Base-by-base conservation (phyloP, 2,113 vertebrate species). In the Thinocorus orbignyianus region DNA sequence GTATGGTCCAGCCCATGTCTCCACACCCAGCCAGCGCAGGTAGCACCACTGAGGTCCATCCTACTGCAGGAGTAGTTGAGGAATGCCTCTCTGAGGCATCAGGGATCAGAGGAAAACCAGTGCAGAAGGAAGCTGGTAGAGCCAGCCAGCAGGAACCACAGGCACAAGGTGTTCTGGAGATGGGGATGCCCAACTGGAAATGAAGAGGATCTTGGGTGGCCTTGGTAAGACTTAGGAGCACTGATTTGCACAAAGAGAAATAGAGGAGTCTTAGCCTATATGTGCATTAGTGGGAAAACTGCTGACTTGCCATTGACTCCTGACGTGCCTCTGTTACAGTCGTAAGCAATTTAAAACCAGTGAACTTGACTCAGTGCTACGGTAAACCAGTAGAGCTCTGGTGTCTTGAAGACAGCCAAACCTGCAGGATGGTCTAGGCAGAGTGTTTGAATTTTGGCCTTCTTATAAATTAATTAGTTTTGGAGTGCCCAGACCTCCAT, bases 21-120 rank as follows among this genome's bases (percentile, higher is more conserved):
- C 48, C 23, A 15, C n/a, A 86, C 13, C 35, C 26, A 55, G n/a
- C 9, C 26, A 46, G 51, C 1, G 0, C 15, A 49, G 3, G 16
- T 0, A 48, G 35, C 2, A 2, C 23, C 0, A 0, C 46, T 0
- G 4, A 84, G 55, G 20, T 69, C 23, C 7, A 7, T 72, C n/a
- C 41, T 23, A 19, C n/a, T 42, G 18, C 1, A 17, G 26, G 41
- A 13, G 41, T 13, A 46, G 39, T 2, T 18, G 17, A 9, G 46
- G 25, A 37, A 22, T 78, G n/a, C 12, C 6, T 23, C 52, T 85
- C 46, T 1, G 3, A 35, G 33, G 3, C 1, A 1, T 22, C 55
- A 37, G 19, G 46, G 61, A 78, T 79, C 37, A 58, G 23, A 30
- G 37, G 61, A 81, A 71, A 11, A 74, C 31, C 5, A 17, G n/a